Evolutionary conservation across 2,888 invertebrate genomes (phyloP).

Genomic region (Lobophora halterata): DNA sequence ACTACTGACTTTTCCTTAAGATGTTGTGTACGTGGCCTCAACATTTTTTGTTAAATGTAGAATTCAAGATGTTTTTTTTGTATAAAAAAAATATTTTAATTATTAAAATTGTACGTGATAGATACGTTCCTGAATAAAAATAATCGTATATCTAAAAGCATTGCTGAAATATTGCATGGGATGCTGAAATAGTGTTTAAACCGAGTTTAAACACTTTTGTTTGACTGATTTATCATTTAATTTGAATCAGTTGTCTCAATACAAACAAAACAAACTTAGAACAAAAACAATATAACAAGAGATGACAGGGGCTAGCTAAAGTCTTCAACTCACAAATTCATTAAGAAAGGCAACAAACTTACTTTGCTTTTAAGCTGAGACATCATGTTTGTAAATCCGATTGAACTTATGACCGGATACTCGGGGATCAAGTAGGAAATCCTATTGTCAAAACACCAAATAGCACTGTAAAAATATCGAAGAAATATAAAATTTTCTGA

Average conservation of each 20-base stretch:
- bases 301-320: conserved; percentile 22
- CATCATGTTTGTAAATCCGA: conserved; percentile 43
- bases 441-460: too few species aligned
- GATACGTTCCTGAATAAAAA: too few species aligned
- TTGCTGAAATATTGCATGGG: too few species aligned
- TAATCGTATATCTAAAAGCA: too few species aligned
- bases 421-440: neutral
- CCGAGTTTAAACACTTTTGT: too few species aligned
- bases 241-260: too few species aligned
- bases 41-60: conserved; percentile 9
- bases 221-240: conserved; percentile 4
- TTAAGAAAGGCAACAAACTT: conserved; percentile 35
- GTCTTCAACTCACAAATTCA: conserved; percentile 31
- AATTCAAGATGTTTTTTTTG: too few species aligned
- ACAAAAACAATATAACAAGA: conserved; percentile 23
- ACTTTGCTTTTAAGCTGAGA: conserved; percentile 32
- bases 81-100: too few species aligned
- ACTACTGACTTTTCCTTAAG: conserved; percentile 33
- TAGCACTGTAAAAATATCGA: too few species aligned
- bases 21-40: neutral
- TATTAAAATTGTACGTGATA: too few species aligned
- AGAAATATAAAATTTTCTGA: too few species aligned
- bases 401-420: conserved; percentile 49
- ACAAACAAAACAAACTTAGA: conserved; percentile 6
- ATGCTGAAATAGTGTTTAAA: too few species aligned